Evolutionary conservation across 2,888 invertebrate species (phyloP).

Genomic region (Lepidocyrtoides sp.): DNA sequence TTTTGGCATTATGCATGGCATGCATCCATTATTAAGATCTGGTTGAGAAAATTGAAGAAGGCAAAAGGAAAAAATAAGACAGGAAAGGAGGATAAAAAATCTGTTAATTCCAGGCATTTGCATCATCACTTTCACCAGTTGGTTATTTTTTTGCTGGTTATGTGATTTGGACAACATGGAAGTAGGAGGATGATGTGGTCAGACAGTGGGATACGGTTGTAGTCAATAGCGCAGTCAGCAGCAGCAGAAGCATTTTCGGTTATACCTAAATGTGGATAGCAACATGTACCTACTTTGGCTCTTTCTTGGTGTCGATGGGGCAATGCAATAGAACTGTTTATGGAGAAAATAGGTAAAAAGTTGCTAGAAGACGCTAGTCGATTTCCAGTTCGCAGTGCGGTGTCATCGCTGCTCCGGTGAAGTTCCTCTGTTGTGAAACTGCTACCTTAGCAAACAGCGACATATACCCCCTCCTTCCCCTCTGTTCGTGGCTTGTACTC

Average conservation of each 20-base stretch:
- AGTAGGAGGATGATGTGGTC: not conserved
- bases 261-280: not conserved
- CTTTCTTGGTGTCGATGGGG: slow-evolving; percentile 35
- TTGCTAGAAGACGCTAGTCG: slow-evolving; percentile 23
- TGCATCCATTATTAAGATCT: not conserved
- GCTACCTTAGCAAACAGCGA: not conserved
- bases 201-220: not conserved
- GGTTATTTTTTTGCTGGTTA: not conserved
- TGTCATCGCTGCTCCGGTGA: slow-evolving; percentile 56
- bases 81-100: slow-evolving; percentile 7
- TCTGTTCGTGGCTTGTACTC: not conserved
- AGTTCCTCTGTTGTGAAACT: not conserved
- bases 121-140: not conserved
- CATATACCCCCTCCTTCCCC: not conserved
- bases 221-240: slow-evolving; percentile 49
- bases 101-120: slow-evolving; percentile 28
- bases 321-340: slow-evolving; percentile 47
- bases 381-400: slow-evolving; percentile 59
- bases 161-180: not conserved
- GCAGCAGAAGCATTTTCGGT: not conserved
- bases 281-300: slow-evolving; percentile 11
- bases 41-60: not conserved
- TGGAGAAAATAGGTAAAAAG: slow-evolving; percentile 58
- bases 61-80: not conserved
- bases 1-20: not conserved